Evolutionary conservation across 1,140 invertebrate genomes (phyloP).

Genomic region (Drosophila subpulchrella): DNA sequence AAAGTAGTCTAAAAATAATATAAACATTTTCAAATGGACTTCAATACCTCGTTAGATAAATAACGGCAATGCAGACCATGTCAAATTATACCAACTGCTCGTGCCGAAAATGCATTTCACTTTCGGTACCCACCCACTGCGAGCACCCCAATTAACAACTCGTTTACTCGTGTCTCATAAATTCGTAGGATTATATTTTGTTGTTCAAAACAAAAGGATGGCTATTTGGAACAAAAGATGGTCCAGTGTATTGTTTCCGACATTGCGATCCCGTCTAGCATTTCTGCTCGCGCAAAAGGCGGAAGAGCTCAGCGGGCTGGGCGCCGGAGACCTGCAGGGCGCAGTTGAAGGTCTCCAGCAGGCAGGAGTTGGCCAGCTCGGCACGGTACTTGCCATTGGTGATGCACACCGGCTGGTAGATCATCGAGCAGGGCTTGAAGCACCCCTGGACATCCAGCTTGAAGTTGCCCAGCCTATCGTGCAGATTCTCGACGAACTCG

Average conservation of each 20-base stretch:
- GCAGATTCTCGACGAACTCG: constrained; percentile 61
- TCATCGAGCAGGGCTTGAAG: constrained; percentile 78
- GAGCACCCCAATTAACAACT: constrained; percentile 38
- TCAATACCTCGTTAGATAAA: not conserved
- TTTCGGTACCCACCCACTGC: constrained; percentile 28
- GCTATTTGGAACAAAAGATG: constrained; percentile 12
- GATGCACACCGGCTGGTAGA: constrained; percentile 74
- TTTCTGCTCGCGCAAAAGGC: constrained; percentile 42
- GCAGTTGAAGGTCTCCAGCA: constrained; percentile 69
- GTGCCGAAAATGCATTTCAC: constrained; percentile 18
- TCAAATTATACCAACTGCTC: not conserved
- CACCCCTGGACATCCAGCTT: constrained; percentile 55
- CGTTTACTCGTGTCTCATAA: constrained; percentile 25
- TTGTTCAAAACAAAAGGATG: constrained; percentile 16
- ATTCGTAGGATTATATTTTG: constrained; percentile 24
- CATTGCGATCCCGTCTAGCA: constrained; percentile 29
- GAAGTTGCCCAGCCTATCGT: constrained; percentile 55
- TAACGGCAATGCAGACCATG: not conserved
- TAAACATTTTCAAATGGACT: not conserved
- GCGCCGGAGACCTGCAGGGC: constrained; percentile 45
- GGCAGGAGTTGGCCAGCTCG: constrained; percentile 61
- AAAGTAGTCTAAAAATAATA: not conserved
- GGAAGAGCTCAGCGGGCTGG: constrained; percentile 36
- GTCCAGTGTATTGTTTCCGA: constrained; percentile 43
- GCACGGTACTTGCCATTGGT: constrained; percentile 76